These are phyloP conservation scores for Rallus limicola DNA, from an alignment of 2,113 vertebrate species.

Conservation along the genomic window DNA sequence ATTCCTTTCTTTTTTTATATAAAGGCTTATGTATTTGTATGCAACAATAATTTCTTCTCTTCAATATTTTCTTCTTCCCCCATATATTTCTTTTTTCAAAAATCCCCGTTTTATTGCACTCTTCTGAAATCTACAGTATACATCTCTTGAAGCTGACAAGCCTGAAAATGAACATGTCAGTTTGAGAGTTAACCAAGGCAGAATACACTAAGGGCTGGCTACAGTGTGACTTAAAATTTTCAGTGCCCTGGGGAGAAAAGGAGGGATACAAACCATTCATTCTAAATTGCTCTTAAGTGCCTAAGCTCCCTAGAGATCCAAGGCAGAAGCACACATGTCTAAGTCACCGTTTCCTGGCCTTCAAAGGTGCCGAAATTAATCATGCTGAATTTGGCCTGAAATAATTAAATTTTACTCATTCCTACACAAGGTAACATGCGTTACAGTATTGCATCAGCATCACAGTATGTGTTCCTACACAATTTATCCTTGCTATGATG, in stretches of 20 bases:
- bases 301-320: background rate
- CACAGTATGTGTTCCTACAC: background rate
- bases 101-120: background rate
- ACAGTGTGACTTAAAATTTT: background rate
- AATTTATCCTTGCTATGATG: background rate
- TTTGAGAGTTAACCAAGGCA: background rate
- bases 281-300: background rate
- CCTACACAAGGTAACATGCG: background rate
- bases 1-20: background rate
- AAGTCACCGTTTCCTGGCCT: background rate
- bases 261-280: background rate
- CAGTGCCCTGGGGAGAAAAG: background rate
- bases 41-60: background rate
- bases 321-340: background rate
- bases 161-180: background rate
- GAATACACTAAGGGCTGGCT: background rate
- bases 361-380: constrained; percentile 11
- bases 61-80: background rate
- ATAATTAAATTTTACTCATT: background rate
- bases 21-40: background rate
- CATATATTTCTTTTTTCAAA: background rate
- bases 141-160: background rate
- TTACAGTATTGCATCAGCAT: background rate
- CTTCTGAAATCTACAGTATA: background rate
- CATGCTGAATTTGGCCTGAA: background rate